Conservation (phyloP, 2,888 invertebrate genomes). For the Ochropacha duplaris region DNA sequence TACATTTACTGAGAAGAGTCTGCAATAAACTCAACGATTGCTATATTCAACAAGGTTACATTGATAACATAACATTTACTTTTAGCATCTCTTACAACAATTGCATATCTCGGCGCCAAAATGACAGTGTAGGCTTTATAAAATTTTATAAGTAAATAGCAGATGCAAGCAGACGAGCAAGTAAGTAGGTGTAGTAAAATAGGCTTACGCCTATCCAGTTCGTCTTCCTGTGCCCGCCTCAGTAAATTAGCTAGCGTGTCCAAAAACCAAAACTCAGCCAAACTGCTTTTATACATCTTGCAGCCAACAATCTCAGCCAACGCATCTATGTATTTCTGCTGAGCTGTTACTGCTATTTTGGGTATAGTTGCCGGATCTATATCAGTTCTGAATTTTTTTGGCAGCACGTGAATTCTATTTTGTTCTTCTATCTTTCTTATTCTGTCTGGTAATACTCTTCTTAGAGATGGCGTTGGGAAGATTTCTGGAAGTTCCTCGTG, state of each 20-base stretch:
- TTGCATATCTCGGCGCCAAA: too few species aligned
- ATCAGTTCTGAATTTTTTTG: conserved; percentile 52
- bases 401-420: conserved; percentile 64
- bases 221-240: conserved; percentile 66
- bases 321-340: conserved; percentile 64
- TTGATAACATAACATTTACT: too few species aligned
- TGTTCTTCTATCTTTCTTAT: conserved; percentile 51
- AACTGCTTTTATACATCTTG: conserved; percentile 56
- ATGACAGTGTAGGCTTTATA: too few species aligned
- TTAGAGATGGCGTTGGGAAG: conserved; percentile 65
- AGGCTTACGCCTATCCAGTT: conserved; percentile 54
- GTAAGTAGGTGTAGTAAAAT: too few species aligned
- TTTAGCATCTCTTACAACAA: too few species aligned
- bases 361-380: conserved; percentile 63
- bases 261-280: conserved; percentile 80
- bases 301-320: conserved; percentile 68
- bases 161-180: too few species aligned
- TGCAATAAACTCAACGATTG: too few species aligned
- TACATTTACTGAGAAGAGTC: too few species aligned
- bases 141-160: too few species aligned
- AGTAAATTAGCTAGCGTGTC: conserved; percentile 73
- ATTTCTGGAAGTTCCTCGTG: conserved; percentile 41
- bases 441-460: conserved; percentile 55
- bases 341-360: conserved; percentile 53
- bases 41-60: too few species aligned